Conservation (phyloP, 2,797 vertebrate genomes). For the Hippocampus kuda region DNA sequence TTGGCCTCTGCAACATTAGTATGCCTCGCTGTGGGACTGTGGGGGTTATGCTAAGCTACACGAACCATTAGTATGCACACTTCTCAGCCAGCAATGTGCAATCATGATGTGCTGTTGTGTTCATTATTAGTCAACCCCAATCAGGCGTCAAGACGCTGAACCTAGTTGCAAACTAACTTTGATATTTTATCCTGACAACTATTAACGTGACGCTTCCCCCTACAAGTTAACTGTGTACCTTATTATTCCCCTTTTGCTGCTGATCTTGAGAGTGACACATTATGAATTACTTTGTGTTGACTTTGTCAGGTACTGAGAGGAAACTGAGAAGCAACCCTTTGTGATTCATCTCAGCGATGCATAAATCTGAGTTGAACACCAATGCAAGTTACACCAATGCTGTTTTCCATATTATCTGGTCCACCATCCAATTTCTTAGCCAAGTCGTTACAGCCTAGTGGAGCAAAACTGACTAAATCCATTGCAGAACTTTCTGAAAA, state of each 20-base stretch:
- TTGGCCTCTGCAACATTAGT: conserved; percentile 67
- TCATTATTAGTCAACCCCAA: conserved; percentile 26
- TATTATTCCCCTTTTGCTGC: no score
- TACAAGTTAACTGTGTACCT: no score
- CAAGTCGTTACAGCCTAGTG: no score
- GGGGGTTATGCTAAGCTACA: conserved; percentile 39
- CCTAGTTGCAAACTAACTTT: neutral
- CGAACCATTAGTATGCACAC: conserved; percentile 47
- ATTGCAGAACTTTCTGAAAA: neutral
- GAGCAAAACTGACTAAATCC: neutral
- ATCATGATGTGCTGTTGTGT: conserved; percentile 8
- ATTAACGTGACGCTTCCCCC: no score
- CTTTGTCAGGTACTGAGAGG: neutral
- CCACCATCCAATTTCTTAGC: no score
- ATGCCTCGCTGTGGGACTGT: conserved; percentile 44
- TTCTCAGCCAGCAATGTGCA: conserved; percentile 25
- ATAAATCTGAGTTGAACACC: neutral
- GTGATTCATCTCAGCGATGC: neutral
- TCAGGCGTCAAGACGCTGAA: conserved; percentile 7
- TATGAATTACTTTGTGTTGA: no score
- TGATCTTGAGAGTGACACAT: no score
- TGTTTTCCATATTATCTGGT: neutral
- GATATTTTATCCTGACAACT: neutral
- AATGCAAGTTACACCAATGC: neutral
- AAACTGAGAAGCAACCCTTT: neutral